These are phyloP conservation scores for Julus scandinavius DNA, from an alignment of 2,888 invertebrate species.

Conservation along the genomic window DNA sequence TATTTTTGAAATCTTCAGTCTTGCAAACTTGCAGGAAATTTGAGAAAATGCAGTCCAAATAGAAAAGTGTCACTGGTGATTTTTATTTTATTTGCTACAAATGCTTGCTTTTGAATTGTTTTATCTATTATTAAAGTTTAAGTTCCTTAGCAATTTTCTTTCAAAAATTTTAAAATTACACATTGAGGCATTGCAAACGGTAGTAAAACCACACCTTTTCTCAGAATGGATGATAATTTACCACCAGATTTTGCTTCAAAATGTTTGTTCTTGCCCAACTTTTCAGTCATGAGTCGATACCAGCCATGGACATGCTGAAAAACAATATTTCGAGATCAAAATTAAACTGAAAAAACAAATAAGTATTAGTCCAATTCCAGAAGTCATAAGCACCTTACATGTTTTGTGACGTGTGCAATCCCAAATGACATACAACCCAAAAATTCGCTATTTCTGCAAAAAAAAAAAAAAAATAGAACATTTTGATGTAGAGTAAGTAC, in stretches of 20 bases:
- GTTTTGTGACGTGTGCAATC: slow-evolving; percentile 12
- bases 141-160: too few relatives aligned
- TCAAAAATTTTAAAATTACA: not conserved
- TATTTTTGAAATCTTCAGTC: too few relatives aligned
- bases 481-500: not conserved
- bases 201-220: not conserved
- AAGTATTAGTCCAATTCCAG: not conserved
- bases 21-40: too few relatives aligned
- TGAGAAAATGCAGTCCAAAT: too few relatives aligned
- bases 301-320: slow-evolving; percentile 45
- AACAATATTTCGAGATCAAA: not conserved
- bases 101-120: too few relatives aligned
- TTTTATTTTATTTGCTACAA: too few relatives aligned
- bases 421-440: slow-evolving; percentile 55
- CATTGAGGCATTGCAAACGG: not conserved
- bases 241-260: slow-evolving; percentile 40
- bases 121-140: too few relatives aligned
- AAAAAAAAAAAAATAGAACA: not conserved
- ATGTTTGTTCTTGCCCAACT: slow-evolving; percentile 52
- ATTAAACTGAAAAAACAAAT: not conserved
- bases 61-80: too few relatives aligned
- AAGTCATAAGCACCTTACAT: not conserved
- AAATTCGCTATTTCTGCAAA: slow-evolving; percentile 47
- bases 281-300: slow-evolving; percentile 49
- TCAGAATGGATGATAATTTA: slow-evolving; percentile 10